Conservation (phyloP, 2,113 vertebrate species). For the Pomatorhinus ruficollis region DNA sequence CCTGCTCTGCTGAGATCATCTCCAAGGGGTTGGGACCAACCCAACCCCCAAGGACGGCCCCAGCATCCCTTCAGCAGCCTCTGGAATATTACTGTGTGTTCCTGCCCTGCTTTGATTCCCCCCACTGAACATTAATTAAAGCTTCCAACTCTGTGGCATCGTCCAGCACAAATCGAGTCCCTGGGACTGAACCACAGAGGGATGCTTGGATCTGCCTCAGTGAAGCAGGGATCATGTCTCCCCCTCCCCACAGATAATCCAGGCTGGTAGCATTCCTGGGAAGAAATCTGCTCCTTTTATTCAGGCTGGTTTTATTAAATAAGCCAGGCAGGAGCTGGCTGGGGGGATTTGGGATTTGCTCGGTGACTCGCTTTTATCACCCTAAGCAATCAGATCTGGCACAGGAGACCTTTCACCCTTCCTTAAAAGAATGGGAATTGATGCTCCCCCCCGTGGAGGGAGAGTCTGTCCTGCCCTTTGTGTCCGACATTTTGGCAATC, state of each 20-base stretch:
- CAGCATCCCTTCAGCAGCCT: background rate
- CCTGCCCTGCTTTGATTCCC: background rate
- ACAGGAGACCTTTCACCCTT: background rate
- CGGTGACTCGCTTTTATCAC: background rate
- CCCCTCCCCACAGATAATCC: background rate
- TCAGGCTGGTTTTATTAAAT: background rate
- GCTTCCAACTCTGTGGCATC: background rate
- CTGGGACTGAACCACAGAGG: background rate
- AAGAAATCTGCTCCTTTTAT: background rate
- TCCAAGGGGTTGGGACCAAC: background rate
- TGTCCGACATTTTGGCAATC: background rate
- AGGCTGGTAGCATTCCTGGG: background rate
- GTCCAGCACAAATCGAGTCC: rapidly evolving
- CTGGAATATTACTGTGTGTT: background rate
- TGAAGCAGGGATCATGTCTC: rapidly evolving
- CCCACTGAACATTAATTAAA: background rate
- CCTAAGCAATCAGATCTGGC: background rate
- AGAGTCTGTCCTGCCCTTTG: background rate
- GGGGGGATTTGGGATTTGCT: background rate
- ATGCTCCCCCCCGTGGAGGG: background rate
- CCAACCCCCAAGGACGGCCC: background rate
- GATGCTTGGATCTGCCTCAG: background rate
- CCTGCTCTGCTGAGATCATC: background rate
- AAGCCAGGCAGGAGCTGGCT: background rate
- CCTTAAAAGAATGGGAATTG: background rate